Conservation (phyloP, 2,888 invertebrate species). For the Caenorhabditis zanzibari region DNA sequence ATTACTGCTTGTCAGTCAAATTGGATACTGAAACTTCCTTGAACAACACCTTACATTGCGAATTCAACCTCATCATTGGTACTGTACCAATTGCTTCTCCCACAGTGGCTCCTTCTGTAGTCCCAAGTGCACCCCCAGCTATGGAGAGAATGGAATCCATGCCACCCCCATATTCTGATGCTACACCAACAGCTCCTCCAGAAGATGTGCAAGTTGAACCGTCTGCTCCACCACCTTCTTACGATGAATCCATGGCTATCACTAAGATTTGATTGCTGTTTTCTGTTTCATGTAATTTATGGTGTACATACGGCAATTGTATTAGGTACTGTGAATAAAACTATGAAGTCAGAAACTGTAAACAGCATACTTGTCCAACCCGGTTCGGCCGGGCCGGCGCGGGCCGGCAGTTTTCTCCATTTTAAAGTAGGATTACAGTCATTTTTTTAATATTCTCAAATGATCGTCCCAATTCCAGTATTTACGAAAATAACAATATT, state of each 20-base stretch:
- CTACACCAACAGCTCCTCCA: neutral
- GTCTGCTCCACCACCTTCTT: neutral
- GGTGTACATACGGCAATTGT: neutral
- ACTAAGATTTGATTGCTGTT: neutral
- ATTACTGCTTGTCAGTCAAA: slow-evolving; percentile 5
- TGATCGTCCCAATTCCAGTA: no score
- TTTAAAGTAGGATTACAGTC: no score
- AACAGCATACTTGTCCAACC: no score
- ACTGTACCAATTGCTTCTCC: neutral
- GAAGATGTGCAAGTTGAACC: neutral
- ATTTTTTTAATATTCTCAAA: no score
- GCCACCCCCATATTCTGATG: neutral
- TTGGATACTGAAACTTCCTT: slow-evolving; percentile 19
- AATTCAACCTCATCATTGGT: slow-evolving; percentile 11
- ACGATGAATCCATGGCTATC: slow-evolving; percentile 2
- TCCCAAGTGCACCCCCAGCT: neutral
- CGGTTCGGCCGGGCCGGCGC: no score
- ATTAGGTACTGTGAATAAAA: neutral
- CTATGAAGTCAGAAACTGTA: no score
- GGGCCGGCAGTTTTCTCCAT: no score
- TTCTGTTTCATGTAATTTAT: neutral
- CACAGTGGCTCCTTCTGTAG: neutral
- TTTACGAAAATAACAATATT: no score
- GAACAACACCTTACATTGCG: slow-evolving; percentile 6
- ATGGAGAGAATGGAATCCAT: neutral